Evolutionary conservation across 2,113 vertebrate genomes (phyloP), one percentile per base, ranked within the genome.

Genomic region (Argyrosomus japonicus): DNA sequence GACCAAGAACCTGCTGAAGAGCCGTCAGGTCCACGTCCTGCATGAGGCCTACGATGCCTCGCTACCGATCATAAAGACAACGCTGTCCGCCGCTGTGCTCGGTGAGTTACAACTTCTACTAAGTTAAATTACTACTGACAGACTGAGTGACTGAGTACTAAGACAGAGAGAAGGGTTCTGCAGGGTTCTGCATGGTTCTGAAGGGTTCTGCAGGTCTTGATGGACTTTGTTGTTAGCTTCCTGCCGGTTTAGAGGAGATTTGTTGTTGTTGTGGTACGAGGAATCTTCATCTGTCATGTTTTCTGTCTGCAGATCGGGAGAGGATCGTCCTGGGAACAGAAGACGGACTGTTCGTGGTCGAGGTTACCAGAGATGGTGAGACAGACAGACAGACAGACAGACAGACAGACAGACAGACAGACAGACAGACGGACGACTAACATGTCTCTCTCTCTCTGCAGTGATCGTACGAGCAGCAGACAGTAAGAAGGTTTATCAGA

Each of bases 401-500:
- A n/a, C n/a, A n/a, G n/a, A 18, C n/a, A 27, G 15, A 45, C 23
- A 21, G 17, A 18, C 47, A 48, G 3, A 48, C 2, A 50, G 62
- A 13, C 10, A 40, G 21, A 11, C n/a, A n/a, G n/a, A n/a, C n/a
- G n/a, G n/a, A n/a, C n/a, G n/a, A 45, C 14, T 54, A 5, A 50
- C 27, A 4, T 6, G 11, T 48, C 12, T 72, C 8, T 77, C 75
- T 77, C 75, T 68, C 21, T 47, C 86, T 53, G 0, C 92, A 99
- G 98, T 99, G 87, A 99, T 99, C 5, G 96, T 99, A 27, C 96
- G 98, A 1, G 98, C 97, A 4, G 95, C 96, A 1, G 98, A 99
- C 95, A 97, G 96, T 86, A 99, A 99, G 95, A 99, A 97, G 73
- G 96, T 99, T n/a, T 91, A 96, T 86, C 98, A 99, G 95, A 97